These are phyloP conservation scores for Noctilio leporinus DNA, from an alignment of 2,113 vertebrate genomes.

Conservation along the genomic window DNA sequence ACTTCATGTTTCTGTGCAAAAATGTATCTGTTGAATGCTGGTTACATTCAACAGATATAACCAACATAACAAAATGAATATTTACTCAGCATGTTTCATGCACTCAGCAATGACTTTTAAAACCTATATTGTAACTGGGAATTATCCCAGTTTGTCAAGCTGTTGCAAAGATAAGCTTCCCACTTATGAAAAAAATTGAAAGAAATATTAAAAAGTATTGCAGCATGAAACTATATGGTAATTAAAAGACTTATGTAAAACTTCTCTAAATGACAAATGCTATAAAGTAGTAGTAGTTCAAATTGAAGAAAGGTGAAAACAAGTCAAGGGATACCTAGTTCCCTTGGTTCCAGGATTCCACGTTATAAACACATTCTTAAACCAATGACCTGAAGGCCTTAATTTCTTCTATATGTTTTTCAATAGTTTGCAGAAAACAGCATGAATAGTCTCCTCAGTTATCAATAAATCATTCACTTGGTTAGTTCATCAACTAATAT, in stretches of 20 bases:
- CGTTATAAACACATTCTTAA: background rate
- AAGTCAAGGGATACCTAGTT: background rate
- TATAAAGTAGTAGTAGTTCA: background rate
- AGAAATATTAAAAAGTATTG: background rate
- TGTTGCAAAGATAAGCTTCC: background rate
- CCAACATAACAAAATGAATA: background rate
- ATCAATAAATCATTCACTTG: background rate
- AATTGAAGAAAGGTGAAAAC: background rate
- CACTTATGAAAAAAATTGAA: background rate
- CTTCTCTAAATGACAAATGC: background rate
- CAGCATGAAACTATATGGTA: background rate
- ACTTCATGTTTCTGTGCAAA: background rate
- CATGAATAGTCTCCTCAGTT: background rate
- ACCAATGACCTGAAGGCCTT: background rate
- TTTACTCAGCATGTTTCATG: background rate
- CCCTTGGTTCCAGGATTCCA: background rate
- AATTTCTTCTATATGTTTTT: background rate
- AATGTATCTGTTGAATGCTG: background rate
- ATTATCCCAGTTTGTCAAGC: background rate
- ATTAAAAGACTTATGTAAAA: background rate
- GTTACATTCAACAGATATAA: background rate
- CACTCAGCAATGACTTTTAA: background rate
- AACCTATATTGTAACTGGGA: background rate
- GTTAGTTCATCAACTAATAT: background rate
- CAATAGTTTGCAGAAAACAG: background rate